Conservation (phyloP, 2,113 vertebrate species). For the Festucalex cinctus region DNA sequence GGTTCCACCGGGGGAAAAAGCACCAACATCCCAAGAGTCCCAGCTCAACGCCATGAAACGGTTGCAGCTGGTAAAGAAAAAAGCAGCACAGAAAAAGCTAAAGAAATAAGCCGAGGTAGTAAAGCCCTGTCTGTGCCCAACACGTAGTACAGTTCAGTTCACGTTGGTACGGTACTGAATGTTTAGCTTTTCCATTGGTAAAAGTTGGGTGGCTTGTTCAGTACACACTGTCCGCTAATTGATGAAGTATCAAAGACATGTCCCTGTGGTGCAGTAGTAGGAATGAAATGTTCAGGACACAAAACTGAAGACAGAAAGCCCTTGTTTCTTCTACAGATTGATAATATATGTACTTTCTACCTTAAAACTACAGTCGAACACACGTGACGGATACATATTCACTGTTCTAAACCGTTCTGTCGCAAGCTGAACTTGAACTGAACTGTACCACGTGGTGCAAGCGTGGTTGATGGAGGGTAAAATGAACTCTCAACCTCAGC, state of each 20-base stretch:
- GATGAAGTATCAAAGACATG: not conserved
- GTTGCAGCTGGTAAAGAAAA: conserved; percentile 97
- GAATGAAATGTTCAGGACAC: not conserved
- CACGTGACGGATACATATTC: not conserved
- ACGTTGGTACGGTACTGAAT: not conserved
- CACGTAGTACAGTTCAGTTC: not conserved
- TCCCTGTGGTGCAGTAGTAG: not conserved
- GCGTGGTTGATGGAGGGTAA: conserved; percentile 5
- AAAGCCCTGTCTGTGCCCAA: not conserved
- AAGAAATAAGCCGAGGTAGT: conserved; percentile 77
- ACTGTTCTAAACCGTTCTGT: not conserved
- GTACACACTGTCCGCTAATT: not conserved
- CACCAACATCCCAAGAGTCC: conserved; percentile 91
- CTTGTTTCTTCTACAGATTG: not conserved
- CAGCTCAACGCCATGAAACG: conserved; percentile 97
- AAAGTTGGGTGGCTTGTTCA: not conserved
- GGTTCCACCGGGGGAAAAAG: conserved; percentile 75
- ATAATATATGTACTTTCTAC: not conserved
- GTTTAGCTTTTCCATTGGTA: not conserved
- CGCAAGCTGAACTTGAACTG: not conserved
- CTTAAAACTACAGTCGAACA: not conserved
- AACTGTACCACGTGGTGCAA: not conserved
- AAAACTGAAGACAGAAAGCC: not conserved
- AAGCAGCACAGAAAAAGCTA: conserved; percentile 94
- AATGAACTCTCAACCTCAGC: conserved; percentile 11